Conservation (phyloP, 2,888 invertebrate genomes). For the Philonicus albiceps region DNA sequence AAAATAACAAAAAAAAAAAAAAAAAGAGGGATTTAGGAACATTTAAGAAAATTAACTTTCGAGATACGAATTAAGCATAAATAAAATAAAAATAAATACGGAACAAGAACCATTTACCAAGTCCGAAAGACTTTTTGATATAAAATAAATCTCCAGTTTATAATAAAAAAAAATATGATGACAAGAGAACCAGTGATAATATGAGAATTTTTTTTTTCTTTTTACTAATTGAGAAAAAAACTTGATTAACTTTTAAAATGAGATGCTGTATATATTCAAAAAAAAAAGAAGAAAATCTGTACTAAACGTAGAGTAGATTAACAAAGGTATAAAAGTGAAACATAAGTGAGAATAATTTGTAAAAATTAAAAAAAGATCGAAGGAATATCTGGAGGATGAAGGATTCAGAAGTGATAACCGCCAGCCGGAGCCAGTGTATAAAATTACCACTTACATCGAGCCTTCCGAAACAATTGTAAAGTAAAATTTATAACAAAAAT, state of each 20-base stretch:
- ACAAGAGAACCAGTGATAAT: constrained; percentile 32
- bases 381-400: neutral
- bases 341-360: constrained; percentile 4
- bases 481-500: constrained; percentile 7
- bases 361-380: constrained; percentile 16
- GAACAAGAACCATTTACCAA: constrained; percentile 31
- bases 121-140: constrained; percentile 28
- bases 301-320: constrained; percentile 12
- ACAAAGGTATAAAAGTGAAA: constrained; percentile 2
- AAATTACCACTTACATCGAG: constrained; percentile 29
- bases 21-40: neutral
- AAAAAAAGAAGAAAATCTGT: too few relatives aligned
- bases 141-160: constrained; percentile 10
- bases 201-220: neutral
- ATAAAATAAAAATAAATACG: neutral
- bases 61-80: neutral
- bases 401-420: neutral
- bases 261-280: constrained; percentile 30
- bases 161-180: constrained; percentile 27
- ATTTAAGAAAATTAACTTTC: neutral
- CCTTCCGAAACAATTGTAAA: constrained; percentile 37
- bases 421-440: neutral
- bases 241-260: neutral
- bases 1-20: neutral
- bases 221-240: constrained; percentile 19